These are phyloP conservation scores for Aphaenogaster rudis DNA, from an alignment of 1,140 invertebrate species.

Conservation along the genomic window DNA sequence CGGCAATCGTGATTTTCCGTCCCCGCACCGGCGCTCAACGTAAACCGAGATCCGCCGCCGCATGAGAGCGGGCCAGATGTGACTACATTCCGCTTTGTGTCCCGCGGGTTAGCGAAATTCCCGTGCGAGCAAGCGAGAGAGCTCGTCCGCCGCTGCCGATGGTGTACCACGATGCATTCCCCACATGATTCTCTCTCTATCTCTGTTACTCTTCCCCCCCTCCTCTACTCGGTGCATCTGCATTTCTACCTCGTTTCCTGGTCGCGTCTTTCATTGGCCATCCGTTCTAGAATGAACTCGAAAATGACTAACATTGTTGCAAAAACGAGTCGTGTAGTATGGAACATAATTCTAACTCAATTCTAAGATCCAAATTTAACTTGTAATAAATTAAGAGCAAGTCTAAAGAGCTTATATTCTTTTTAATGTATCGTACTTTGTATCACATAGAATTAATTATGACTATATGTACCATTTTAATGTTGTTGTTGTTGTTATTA, in stretches of 20 bases:
- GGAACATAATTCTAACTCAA: neutral
- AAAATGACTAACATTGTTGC: slow-evolving; percentile 14
- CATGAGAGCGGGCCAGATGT: slow-evolving; percentile 84
- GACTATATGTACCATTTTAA: neutral
- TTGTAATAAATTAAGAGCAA: neutral
- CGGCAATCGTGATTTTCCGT: slow-evolving; percentile 82
- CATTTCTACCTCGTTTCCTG: slow-evolving; percentile 10
- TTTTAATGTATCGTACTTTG: neutral
- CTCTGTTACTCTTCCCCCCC: slow-evolving; percentile 66
- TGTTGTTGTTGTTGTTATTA: no score
- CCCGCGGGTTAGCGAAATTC: slow-evolving; percentile 84
- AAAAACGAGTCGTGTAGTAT: neutral
- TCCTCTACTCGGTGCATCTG: neutral
- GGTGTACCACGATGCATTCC: slow-evolving; percentile 64
- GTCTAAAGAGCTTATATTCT: neutral
- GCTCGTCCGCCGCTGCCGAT: slow-evolving; percentile 38
- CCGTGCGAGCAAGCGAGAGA: slow-evolving; percentile 70
- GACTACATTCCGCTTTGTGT: slow-evolving; percentile 82
- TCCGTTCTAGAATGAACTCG: neutral
- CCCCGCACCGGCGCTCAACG: slow-evolving; percentile 78
- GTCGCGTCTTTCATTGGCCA: slow-evolving; percentile 40
- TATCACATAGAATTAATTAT: neutral
- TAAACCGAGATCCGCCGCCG: slow-evolving; percentile 80
- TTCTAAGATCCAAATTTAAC: neutral
- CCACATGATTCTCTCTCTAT: slow-evolving; percentile 80